Conservation (phyloP, 1,140 invertebrate genomes). For the Oryctes rhinoceros region DNA sequence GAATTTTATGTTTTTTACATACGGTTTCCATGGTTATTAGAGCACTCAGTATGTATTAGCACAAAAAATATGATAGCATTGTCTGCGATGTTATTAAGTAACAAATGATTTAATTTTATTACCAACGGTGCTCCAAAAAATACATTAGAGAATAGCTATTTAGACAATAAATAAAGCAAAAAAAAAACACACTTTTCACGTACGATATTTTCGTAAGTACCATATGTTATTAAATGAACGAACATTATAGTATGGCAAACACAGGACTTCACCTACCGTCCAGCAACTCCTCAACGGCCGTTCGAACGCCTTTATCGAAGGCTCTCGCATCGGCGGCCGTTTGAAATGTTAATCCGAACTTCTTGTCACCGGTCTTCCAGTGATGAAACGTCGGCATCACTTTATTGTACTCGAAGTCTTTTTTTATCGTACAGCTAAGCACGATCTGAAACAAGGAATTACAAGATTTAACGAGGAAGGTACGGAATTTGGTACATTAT, state of each 20-base stretch:
- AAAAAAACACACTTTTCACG: too few relatives aligned
- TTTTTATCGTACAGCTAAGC: constrained; percentile 92
- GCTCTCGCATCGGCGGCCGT: constrained; percentile 92
- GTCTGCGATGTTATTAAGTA: too few relatives aligned
- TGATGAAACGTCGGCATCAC: constrained; percentile 98
- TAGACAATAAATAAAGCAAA: too few relatives aligned
- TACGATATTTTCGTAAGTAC: not conserved
- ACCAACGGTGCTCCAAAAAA: too few relatives aligned
- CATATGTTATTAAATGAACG: not conserved
- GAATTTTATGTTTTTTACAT: too few relatives aligned
- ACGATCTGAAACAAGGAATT: constrained; percentile 75
- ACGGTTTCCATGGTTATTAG: too few relatives aligned
- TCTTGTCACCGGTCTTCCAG: constrained; percentile 94
- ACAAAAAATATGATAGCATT: too few relatives aligned
- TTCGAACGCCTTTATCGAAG: constrained; percentile 91
- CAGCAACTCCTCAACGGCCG: constrained; percentile 88
- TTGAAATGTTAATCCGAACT: constrained; percentile 95
- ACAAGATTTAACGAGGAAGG: too few relatives aligned
- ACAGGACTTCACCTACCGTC: constrained; percentile 75
- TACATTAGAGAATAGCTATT: too few relatives aligned
- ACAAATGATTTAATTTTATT: too few relatives aligned
- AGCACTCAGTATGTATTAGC: too few relatives aligned
- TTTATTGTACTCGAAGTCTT: constrained; percentile 96
- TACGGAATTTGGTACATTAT: too few relatives aligned
- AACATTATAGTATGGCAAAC: constrained; percentile 12